Evolutionary conservation across 2,797 vertebrate genomes (phyloP).

Genomic region (Halcyon chelicuti): DNA sequence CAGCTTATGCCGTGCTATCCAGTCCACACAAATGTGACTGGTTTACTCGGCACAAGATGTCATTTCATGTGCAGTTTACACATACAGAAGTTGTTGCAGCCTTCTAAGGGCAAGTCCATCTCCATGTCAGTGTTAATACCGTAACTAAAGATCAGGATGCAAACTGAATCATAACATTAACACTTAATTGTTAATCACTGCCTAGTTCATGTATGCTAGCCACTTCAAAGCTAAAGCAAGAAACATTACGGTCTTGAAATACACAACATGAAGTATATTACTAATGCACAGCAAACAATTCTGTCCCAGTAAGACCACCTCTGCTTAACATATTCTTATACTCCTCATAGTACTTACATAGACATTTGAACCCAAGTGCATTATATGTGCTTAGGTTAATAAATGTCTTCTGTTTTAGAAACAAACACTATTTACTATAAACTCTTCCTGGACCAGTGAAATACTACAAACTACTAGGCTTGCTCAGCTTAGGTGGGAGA

Average conservation of each 20-base stretch:
- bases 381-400: background rate
- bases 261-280: background rate
- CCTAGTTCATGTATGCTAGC: background rate
- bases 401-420: background rate
- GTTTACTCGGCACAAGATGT: background rate
- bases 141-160: background rate
- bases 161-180: background rate
- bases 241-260: background rate
- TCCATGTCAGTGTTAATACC: background rate
- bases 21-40: background rate
- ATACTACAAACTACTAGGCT: background rate
- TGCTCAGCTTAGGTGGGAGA: background rate
- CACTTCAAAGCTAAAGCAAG: background rate
- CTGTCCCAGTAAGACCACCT: background rate
- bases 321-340: background rate
- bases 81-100: background rate
- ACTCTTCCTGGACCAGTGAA: background rate
- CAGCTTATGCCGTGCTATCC: background rate
- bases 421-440: background rate
- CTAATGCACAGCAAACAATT: background rate
- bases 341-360: background rate
- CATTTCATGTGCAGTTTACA: background rate
- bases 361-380: background rate
- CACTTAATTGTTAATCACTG: background rate
- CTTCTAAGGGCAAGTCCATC: background rate